phyloP scores from a whole-genome alignment of 2,113 vertebrate species.

The Lamprotornis superbus region DNA sequence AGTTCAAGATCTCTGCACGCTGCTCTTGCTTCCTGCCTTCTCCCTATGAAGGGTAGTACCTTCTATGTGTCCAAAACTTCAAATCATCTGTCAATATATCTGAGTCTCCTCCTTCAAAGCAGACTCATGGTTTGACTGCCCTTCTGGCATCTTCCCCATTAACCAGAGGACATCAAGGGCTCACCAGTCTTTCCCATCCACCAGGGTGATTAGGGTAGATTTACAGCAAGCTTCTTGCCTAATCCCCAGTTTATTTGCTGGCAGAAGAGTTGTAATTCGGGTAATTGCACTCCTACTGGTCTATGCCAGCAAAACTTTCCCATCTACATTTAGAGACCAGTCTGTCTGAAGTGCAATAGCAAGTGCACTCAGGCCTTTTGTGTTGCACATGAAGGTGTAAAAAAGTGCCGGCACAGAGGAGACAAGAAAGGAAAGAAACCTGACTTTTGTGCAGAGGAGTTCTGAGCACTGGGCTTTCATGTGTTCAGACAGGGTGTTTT shows the following conservation, averaged over 20 bases:
- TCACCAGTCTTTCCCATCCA: not conserved
- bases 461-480: not conserved
- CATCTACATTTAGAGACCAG: not conserved
- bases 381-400: not conserved
- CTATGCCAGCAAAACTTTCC: not conserved
- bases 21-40: not conserved
- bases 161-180: not conserved
- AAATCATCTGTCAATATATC: not conserved
- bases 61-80: not conserved
- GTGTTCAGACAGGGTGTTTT: not conserved
- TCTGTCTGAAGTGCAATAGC: not conserved
- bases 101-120: not conserved
- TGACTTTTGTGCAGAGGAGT: not conserved
- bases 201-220: not conserved
- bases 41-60: not conserved
- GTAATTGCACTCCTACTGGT: not conserved
- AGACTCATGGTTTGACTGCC: not conserved
- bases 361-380: not conserved
- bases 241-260: not conserved
- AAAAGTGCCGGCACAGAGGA: not conserved
- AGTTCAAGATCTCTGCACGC: not conserved
- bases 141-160: not conserved
- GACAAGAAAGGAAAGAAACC: not conserved
- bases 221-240: not conserved
- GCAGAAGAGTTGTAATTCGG: not conserved